Percentiles rank a stretch among this genome's conserved stretches.
phyloP scores from a whole-genome alignment of 1,140 invertebrate genomes.

The Drosophila kohkoa region DNA sequence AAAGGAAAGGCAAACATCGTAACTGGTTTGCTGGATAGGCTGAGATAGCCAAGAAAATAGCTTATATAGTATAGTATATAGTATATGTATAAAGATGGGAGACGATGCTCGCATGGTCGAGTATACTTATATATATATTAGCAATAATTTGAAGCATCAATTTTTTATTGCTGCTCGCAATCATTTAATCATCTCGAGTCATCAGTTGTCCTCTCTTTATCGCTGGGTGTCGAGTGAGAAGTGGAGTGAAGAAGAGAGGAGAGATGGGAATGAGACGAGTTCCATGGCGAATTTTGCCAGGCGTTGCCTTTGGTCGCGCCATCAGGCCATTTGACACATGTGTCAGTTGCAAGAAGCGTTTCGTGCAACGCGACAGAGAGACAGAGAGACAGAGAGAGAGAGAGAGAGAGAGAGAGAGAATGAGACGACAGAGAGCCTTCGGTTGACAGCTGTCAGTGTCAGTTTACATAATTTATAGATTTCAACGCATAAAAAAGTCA shows the following conservation, averaged over 20 bases:
- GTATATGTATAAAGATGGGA: neutral
- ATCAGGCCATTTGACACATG: conserved; percentile 80
- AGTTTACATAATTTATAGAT: conserved; percentile 83
- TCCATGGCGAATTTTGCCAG: conserved; percentile 50
- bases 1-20: conserved; percentile 29
- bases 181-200: conserved; percentile 82
- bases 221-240: neutral
- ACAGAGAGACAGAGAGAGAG: neutral
- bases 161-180: conserved; percentile 77
- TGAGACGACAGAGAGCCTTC: conserved; percentile 43
- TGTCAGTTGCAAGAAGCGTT: conserved; percentile 78
- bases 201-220: conserved; percentile 60
- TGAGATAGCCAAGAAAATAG: neutral
- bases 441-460: conserved; percentile 81
- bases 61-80: too few species aligned
- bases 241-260: conserved; percentile 14
- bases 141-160: conserved; percentile 77
- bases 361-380: conserved; percentile 23
- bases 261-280: conserved; percentile 1
- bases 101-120: neutral
- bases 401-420: neutral
- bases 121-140: conserved; percentile 54
- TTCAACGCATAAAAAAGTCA: conserved; percentile 83
- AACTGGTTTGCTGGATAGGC: conserved; percentile 22
- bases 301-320: conserved; percentile 44